Conservation (phyloP, 2,113 vertebrate species). For the Helogale parvula region DNA sequence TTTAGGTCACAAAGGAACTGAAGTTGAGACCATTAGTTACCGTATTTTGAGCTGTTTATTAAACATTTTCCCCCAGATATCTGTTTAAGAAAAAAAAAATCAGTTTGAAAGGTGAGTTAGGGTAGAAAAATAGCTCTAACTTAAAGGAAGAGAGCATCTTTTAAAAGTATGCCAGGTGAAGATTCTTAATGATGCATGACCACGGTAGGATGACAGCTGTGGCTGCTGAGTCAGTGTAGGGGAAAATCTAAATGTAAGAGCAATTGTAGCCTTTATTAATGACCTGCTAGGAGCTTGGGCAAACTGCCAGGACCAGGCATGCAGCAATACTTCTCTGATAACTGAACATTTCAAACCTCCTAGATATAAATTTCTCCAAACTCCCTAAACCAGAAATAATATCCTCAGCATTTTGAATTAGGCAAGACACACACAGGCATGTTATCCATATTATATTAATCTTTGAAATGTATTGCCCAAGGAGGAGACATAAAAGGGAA, state of each 20-base stretch:
- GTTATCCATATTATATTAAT: constrained; percentile 56
- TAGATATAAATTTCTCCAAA: constrained; percentile 37
- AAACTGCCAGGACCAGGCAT: not conserved
- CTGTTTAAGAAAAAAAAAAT: constrained; percentile 15
- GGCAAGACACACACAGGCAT: constrained; percentile 5
- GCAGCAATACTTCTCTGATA: constrained; percentile 22
- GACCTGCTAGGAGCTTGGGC: not conserved
- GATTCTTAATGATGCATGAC: constrained; percentile 56
- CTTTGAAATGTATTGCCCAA: constrained; percentile 48
- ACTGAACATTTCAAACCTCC: not conserved
- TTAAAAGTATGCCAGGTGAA: constrained; percentile 25
- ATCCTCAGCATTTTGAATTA: constrained; percentile 57
- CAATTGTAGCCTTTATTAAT: constrained; percentile 60
- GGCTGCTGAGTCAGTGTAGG: not conserved
- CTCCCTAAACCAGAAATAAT: constrained; percentile 64
- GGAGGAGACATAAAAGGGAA: constrained; percentile 49
- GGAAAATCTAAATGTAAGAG: constrained; percentile 5
- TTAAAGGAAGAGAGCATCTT: constrained; percentile 56
- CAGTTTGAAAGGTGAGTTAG: constrained; percentile 13
- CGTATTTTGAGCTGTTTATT: constrained; percentile 78
- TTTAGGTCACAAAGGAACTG: constrained; percentile 82
- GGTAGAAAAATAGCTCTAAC: constrained; percentile 41
- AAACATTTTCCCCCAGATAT: constrained; percentile 58
- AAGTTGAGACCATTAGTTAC: constrained; percentile 77
- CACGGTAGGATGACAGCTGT: not conserved